Conservation (phyloP, 2,888 invertebrate species). For the Synergus laeviventris region DNA sequence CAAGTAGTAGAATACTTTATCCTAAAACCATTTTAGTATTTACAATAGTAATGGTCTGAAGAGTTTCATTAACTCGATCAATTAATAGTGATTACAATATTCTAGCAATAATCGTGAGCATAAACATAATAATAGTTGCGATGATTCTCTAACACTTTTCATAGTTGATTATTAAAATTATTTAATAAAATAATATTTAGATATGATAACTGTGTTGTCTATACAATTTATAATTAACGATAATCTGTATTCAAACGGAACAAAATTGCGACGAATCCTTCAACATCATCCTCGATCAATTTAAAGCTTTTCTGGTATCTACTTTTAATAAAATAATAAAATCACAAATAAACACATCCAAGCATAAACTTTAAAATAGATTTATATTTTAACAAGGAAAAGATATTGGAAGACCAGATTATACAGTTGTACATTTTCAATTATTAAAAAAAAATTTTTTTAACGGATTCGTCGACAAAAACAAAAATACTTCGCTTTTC, state of each 20-base stretch:
- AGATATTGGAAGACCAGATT: conserved; percentile 8
- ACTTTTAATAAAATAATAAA: neutral
- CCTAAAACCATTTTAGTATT: conserved; percentile 55
- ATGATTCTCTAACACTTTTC: conserved; percentile 45
- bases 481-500: conserved; percentile 6
- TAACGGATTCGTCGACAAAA: conserved; percentile 13
- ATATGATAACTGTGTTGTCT: conserved; percentile 57
- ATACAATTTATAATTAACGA: conserved; percentile 59
- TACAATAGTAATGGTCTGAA: conserved; percentile 59
- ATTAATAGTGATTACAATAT: conserved; percentile 48
- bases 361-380: conserved; percentile 1
- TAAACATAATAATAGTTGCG: conserved; percentile 52
- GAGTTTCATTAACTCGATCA: conserved; percentile 43
- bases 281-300: conserved; percentile 51
- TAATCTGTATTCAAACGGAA: conserved; percentile 53
- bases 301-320: conserved; percentile 53
- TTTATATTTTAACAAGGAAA: conserved; percentile 18
- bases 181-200: conserved; percentile 49
- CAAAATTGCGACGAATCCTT: conserved; percentile 55
- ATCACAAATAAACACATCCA: conserved; percentile 28
- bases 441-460: neutral
- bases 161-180: conserved; percentile 49
- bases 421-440: neutral
- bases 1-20: conserved; percentile 53
- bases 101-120: conserved; percentile 45